Base-by-base conservation (phyloP, 2,113 vertebrate species). In the Nerophis lumbriciformis region DNA sequence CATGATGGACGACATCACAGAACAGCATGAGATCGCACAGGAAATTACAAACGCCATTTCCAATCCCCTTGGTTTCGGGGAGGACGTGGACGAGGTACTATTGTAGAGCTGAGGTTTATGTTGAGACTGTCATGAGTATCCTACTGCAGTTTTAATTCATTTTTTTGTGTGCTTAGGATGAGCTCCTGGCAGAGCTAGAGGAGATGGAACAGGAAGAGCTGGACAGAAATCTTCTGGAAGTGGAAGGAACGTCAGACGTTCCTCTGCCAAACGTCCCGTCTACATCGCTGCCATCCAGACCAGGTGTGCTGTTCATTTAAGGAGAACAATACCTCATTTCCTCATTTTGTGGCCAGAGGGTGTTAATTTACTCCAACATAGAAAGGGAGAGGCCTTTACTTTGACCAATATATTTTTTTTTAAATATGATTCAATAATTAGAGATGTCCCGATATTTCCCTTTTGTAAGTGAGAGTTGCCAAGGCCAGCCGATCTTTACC, bases 41-140 rank as follows among this genome's bases (percentile, higher is more conserved):
- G 97, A 99, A 85, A 98, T 98, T 86, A 97, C 95, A 6, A 94
- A 96, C 59, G 94, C 93, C 67, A 98, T 99, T 80, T 98, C 96
- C 13, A 95, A 92, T 79, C 95, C 97, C 19, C 89, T 96, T 35
- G 94, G 95, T 48, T 94, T 97, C 66, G 95, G 94, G 48, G 92
- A 97, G 65, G 94, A 99, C 0, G 95, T 89, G 69, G 96, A 99
- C 48, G 97, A 99, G 87, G 97, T 98, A 79, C 83, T 88, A 82
- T 10, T 8, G 8, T 0, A 5, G 0, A 57, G 14, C 5, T 11
- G 42, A 45, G 12, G 2, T 42, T 42, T 9, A 42, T 8, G 1
- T 9, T 45, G 42, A 39, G 2, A 12, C 10, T 6, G 10, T 12
- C 11, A 12, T 45, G 42, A 45, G 42, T 45, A 9, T 45, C 42